These are phyloP conservation scores for Laspeyria flexula DNA, from an alignment of 2,888 invertebrate genomes.

Conservation along the genomic window DNA sequence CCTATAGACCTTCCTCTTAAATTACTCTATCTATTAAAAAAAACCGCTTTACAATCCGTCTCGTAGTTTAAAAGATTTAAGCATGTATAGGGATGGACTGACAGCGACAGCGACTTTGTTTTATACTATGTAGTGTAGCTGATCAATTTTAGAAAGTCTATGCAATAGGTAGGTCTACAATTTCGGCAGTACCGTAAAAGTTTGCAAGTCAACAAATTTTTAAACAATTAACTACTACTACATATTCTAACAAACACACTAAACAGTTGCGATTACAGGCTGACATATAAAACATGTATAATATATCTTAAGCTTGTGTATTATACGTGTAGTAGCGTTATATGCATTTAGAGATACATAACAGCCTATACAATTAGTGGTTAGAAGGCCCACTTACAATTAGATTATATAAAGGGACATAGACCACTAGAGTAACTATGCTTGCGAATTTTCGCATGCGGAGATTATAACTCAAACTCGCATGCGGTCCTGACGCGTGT, in stretches of 20 bases:
- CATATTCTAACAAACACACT: neutral
- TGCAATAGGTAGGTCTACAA: too few relatives aligned
- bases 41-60: too few relatives aligned
- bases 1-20: too few relatives aligned
- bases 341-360: slow-evolving; percentile 77
- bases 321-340: slow-evolving; percentile 77
- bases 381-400: slow-evolving; percentile 57
- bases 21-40: too few relatives aligned
- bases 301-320: slow-evolving; percentile 76
- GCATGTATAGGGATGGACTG: too few relatives aligned
- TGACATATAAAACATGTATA: slow-evolving; percentile 74
- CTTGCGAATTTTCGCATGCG: neutral
- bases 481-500: neutral
- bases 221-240: too few relatives aligned
- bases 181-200: too few relatives aligned
- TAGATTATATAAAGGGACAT: slow-evolving; percentile 43
- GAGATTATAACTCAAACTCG: neutral
- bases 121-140: too few relatives aligned
- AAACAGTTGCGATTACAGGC: slow-evolving; percentile 46
- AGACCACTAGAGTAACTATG: slow-evolving; percentile 27
- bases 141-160: too few relatives aligned
- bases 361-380: slow-evolving; percentile 70
- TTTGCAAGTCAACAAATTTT: too few relatives aligned
- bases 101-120: too few relatives aligned
- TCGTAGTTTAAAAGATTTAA: too few relatives aligned